phyloP scores from a whole-genome alignment of 1,140 invertebrate genomes.

The Teleogryllus occipitalis region DNA sequence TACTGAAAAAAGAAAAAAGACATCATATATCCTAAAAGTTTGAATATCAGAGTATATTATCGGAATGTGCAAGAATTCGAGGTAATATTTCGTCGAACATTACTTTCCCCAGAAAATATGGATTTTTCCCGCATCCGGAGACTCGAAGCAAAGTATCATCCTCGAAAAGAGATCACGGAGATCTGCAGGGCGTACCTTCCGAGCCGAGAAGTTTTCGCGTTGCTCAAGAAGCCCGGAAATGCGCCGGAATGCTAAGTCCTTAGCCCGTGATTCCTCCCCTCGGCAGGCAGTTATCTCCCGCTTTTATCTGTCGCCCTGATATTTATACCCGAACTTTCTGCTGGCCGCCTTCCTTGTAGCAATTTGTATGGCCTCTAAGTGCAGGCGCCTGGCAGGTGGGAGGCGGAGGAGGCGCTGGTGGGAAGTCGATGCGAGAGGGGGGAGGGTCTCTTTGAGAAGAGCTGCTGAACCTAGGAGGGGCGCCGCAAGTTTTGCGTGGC shows the following conservation, averaged over 20 bases:
- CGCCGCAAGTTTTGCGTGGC: too few species aligned
- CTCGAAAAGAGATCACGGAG: not conserved
- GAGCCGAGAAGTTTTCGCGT: not conserved
- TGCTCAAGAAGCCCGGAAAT: not conserved
- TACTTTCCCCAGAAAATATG: too few species aligned
- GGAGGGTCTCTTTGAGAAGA: too few species aligned
- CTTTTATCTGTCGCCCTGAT: conserved; percentile 1
- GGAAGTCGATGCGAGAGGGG: too few species aligned
- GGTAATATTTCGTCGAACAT: too few species aligned
- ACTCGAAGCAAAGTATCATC: not conserved
- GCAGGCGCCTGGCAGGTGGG: too few species aligned
- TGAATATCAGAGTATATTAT: too few species aligned
- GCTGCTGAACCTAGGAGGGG: too few species aligned
- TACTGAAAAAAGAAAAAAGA: too few species aligned
- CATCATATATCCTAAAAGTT: too few species aligned
- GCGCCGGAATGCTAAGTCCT: not conserved
- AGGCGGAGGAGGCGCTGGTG: too few species aligned
- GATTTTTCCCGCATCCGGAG: not conserved
- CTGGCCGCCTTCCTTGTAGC: not conserved
- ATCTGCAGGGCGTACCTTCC: not conserved
- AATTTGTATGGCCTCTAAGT: not conserved
- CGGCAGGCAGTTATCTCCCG: not conserved
- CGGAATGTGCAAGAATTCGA: too few species aligned
- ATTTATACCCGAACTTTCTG: not conserved
- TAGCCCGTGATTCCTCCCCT: not conserved